Evolutionary conservation across 2,797 vertebrate genomes (phyloP).

Genomic region (Dipus sagitta): DNA sequence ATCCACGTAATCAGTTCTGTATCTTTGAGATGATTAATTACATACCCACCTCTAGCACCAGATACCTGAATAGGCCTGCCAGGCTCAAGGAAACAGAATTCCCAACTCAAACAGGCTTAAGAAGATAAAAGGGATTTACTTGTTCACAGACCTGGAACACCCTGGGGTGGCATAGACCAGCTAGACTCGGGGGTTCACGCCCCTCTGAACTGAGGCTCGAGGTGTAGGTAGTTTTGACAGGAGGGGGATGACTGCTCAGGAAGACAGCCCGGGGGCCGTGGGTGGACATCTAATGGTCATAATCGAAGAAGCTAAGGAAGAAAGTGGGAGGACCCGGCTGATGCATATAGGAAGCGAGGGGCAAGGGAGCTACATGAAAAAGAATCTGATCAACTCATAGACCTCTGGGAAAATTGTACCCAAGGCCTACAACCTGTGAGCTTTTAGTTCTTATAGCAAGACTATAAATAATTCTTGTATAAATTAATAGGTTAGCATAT

Average conservation of each 20-base stretch:
- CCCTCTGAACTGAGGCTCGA: background rate
- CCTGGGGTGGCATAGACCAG: background rate
- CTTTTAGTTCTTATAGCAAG: background rate
- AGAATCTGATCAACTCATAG: background rate
- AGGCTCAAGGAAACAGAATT: background rate
- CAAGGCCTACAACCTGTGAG: background rate
- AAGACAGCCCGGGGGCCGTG: background rate
- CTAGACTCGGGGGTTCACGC: background rate
- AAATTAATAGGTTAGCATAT: conserved; percentile 24
- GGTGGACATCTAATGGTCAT: background rate
- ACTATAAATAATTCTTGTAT: background rate
- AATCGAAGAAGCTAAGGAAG: background rate
- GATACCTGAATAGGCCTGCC: background rate
- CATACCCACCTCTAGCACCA: background rate
- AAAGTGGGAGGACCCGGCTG: background rate
- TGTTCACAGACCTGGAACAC: conserved; percentile 10
- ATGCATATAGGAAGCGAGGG: background rate
- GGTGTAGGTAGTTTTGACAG: background rate
- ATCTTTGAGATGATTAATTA: background rate
- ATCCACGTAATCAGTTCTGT: background rate
- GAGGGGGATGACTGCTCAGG: background rate
- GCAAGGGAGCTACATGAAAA: background rate
- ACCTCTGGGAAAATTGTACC: background rate
- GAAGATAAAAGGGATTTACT: background rate
- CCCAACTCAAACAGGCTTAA: background rate